A percentile compares a stretch with the other conserved stretches of the same genome.
These are phyloP conservation scores for Amia ocellicauda DNA, from an alignment of 2,113 vertebrate species.

Conservation along the genomic window DNA sequence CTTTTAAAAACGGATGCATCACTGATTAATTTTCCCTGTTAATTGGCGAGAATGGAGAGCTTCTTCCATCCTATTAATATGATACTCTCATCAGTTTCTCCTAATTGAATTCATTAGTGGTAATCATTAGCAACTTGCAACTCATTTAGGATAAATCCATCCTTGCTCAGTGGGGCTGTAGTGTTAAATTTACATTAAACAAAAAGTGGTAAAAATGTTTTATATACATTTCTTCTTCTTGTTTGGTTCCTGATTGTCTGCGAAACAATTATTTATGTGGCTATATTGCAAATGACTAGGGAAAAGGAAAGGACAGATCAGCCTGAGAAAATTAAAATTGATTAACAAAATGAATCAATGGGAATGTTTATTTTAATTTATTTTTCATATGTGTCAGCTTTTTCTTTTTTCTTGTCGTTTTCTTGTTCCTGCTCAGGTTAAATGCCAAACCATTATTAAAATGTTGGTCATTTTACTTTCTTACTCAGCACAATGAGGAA, in stretches of 20 bases:
- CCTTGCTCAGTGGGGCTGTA: neutral
- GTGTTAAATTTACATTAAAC: neutral
- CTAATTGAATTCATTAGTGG: slow-evolving; percentile 48
- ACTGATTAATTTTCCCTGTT: slow-evolving; percentile 14
- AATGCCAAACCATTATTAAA: neutral
- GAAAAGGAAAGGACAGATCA: neutral
- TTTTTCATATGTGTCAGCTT: slow-evolving; percentile 17
- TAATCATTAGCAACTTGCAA: slow-evolving; percentile 54
- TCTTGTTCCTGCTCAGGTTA: slow-evolving; percentile 36
- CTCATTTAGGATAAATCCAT: slow-evolving; percentile 15
- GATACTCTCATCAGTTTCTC: slow-evolving; percentile 40
- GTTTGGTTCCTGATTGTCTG: slow-evolving; percentile 57
- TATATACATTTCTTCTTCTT: slow-evolving; percentile 22
- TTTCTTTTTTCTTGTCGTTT: slow-evolving; percentile 48
- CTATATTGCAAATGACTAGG: slow-evolving; percentile 36
- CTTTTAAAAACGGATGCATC: neutral
- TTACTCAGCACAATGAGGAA: too few species aligned
- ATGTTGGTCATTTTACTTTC: neutral
- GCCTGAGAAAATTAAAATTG: slow-evolving; percentile 9
- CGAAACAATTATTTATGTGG: slow-evolving; percentile 54
- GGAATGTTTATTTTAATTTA: slow-evolving; percentile 3
- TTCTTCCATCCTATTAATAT: slow-evolving; percentile 39
- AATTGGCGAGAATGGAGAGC: slow-evolving; percentile 49
- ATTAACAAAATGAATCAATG: slow-evolving; percentile 21
- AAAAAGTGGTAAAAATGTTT: neutral